Evolutionary conservation across 1,140 invertebrate genomes (phyloP), one percentile per base, ranked within the genome.

Genomic region (Psix sp.): DNA sequence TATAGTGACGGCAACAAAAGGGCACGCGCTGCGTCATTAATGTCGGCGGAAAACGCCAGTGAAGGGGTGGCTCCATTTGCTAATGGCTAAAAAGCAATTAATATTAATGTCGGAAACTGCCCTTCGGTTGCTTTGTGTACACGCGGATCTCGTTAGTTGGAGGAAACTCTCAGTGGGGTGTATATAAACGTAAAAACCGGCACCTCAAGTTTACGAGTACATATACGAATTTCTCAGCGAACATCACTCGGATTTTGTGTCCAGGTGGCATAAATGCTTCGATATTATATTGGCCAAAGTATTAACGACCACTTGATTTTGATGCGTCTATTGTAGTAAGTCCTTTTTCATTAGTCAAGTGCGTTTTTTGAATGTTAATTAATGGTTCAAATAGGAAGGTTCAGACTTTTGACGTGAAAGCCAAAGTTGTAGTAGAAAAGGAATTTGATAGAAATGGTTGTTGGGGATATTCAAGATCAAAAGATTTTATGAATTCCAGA

Each of bases 41-140:
- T 70, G 72, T 68, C 74, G 74, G 70, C 76, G 66, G 74, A 68
- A 62, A 73, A 71, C 65, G 49, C 15, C 51, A 52, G 26, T 26
- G 45, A 45, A 65, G 45, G 36, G 24, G 35, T 26, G 56, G 67
- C 33, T 74, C 67, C 73, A 81, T 80, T 80, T 74, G 57, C 78
- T 82, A 82, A 83, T 83, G 77, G 80, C 74, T 46, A 78, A 70
- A 77, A 76, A 82, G 80, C 77, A 82, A 82, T 82, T 82, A 82
- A 81, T 82, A 80, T 81, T 74, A 72, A 40, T 60, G 71, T 65
- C 76, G 73, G 77, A 77, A 67, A 65, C 66, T 66, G 54, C 29
- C 66, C 56, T 66, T 74, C 49, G 57, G 48, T 63, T 66, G 54
- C 49, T 66, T 71, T 71, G 57, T 71, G 26, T 62, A 33, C 13